phyloP scores from a whole-genome alignment of 2,113 vertebrate species.

The Alligator sinensis region DNA sequence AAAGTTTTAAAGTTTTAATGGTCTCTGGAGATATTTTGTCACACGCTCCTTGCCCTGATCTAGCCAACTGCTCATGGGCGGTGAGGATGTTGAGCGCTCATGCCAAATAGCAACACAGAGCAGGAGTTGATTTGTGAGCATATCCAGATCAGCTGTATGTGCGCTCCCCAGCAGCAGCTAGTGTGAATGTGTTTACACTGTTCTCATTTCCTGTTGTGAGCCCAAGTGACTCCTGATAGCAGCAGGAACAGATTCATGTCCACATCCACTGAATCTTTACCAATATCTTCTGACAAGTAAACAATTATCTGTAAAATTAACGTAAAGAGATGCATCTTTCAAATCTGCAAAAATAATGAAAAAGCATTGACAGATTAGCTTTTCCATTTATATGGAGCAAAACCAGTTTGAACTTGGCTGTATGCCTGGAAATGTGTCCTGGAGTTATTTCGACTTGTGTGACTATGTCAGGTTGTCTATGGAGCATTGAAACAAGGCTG shows the following conservation, averaged over 20 bases:
- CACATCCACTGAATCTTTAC: neutral
- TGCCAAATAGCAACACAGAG: neutral
- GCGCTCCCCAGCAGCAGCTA: neutral
- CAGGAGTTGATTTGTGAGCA: neutral
- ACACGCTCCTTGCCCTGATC: neutral
- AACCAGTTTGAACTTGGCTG: neutral
- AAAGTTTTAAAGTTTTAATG: neutral
- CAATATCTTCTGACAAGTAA: neutral
- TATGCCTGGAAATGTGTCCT: neutral
- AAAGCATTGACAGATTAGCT: neutral
- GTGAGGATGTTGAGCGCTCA: neutral
- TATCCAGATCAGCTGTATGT: neutral
- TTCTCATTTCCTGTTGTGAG: neutral
- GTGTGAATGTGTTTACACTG: conserved; percentile 14
- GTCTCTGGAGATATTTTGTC: neutral
- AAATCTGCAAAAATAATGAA: neutral
- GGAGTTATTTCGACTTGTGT: conserved; percentile 11
- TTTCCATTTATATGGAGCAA: conserved; percentile 19
- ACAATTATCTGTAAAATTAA: neutral
- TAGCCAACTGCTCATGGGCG: neutral
- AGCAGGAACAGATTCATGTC: neutral
- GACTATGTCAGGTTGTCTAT: neutral
- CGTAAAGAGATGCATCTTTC: neutral
- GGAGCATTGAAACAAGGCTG: neutral
- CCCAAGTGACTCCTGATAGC: neutral